Evolutionary conservation across 2,888 invertebrate genomes (phyloP).

Genomic region (Pollenia griseotomentosa): DNA sequence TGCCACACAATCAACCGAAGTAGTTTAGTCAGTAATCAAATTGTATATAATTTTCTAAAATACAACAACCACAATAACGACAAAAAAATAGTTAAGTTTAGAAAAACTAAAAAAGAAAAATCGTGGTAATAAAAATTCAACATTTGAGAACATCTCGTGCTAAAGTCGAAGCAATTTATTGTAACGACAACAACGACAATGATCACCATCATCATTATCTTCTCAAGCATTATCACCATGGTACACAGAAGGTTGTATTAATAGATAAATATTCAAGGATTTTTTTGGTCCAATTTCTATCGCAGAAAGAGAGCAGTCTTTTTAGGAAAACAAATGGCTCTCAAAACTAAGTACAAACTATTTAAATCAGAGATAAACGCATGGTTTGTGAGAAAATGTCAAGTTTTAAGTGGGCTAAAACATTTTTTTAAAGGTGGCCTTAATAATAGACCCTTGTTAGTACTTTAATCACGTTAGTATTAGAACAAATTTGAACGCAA

Average conservation of each 20-base stretch:
- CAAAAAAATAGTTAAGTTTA: constrained; percentile 19
- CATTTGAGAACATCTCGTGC: constrained; percentile 72
- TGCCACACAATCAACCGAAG: constrained; percentile 39
- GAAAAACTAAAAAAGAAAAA: constrained; percentile 48
- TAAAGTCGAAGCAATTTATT: constrained; percentile 70
- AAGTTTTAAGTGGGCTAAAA: no score
- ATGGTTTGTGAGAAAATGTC: no score
- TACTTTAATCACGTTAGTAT: no score
- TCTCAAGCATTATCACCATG: background rate
- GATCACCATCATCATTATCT: constrained; percentile 8
- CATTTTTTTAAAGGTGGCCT: no score
- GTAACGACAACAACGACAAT: constrained; percentile 58
- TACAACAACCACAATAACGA: constrained; percentile 22
- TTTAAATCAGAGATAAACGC: no score
- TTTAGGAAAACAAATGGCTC: no score
- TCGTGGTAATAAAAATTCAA: constrained; percentile 63
- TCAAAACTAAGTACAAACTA: no score
- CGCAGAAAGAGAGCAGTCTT: no score
- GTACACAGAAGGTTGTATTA: background rate
- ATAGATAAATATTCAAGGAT: background rate
- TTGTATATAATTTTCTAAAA: constrained; percentile 68
- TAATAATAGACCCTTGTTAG: no score
- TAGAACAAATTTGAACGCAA: no score
- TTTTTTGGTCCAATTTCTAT: background rate
- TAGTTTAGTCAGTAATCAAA: constrained; percentile 67